Conservation (phyloP, 2,888 invertebrate genomes). For the Merodon equestris region DNA sequence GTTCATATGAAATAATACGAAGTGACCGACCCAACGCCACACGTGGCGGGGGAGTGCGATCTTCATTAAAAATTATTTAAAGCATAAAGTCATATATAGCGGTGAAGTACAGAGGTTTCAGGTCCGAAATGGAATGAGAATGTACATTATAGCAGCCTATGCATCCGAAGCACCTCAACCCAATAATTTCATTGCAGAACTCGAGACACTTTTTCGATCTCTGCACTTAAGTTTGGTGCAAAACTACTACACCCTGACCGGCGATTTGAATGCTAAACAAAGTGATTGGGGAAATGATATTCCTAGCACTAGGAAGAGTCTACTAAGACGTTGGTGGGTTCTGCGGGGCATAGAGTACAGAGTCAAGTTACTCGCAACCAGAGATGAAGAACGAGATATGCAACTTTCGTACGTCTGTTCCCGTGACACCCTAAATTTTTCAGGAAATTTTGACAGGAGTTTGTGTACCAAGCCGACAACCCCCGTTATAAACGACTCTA, state of each 20-base stretch:
- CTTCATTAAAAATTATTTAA: neutral
- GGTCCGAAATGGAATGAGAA: neutral
- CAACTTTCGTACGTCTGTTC: no score
- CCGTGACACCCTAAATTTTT: no score
- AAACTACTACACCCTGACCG: constrained; percentile 20
- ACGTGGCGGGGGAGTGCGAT: constrained; percentile 11
- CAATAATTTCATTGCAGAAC: constrained; percentile 1
- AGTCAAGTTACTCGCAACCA: constrained; percentile 6
- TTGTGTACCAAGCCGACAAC: no score
- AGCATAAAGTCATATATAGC: constrained; percentile 6
- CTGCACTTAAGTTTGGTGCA: constrained; percentile 12
- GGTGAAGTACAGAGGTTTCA: neutral
- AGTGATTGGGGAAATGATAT: neutral
- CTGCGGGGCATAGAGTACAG: constrained; percentile 5
- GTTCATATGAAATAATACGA: neutral
- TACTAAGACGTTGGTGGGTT: neutral
- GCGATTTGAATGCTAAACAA: constrained; percentile 13
- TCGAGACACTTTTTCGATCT: constrained; percentile 21
- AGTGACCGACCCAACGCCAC: constrained; percentile 16
- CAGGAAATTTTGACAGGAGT: no score
- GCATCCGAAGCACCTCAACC: constrained; percentile 4
- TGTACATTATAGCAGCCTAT: constrained; percentile 16
- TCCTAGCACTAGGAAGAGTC: neutral
- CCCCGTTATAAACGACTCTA: no score
- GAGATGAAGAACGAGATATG: no score